These are phyloP conservation scores for Caenorhabditis zanzibari DNA, from an alignment of 2,888 invertebrate species.

Conservation along the genomic window DNA sequence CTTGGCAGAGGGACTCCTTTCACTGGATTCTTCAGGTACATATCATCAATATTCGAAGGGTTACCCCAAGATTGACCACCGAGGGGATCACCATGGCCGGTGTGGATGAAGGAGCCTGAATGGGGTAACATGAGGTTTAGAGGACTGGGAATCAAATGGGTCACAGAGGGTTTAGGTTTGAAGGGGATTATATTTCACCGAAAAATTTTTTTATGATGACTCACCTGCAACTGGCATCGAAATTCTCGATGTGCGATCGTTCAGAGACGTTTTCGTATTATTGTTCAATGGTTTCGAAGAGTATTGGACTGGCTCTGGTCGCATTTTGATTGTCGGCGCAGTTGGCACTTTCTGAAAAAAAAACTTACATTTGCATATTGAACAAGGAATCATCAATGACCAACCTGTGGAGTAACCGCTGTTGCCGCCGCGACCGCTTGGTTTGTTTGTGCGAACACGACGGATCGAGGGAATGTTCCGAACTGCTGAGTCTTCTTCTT, in stretches of 20 bases:
- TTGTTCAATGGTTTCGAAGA: constrained; percentile 36
- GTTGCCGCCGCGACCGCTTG: constrained; percentile 38
- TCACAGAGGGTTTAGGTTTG: neutral
- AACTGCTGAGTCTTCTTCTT: constrained; percentile 93
- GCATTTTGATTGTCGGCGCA: constrained; percentile 42
- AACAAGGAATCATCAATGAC: neutral
- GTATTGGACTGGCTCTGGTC: constrained; percentile 17
- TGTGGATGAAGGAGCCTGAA: constrained; percentile 89
- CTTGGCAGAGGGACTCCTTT: constrained; percentile 67
- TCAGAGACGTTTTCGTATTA: constrained; percentile 37
- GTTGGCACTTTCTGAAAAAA: constrained; percentile 56
- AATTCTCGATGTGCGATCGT: constrained; percentile 45
- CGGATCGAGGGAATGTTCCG: constrained; percentile 90
- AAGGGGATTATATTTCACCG: neutral
- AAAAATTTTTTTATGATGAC: no score
- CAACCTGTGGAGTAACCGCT: constrained; percentile 60
- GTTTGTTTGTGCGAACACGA: constrained; percentile 67
- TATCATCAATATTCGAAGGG: constrained; percentile 88
- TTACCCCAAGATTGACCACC: constrained; percentile 89
- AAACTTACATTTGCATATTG: constrained; percentile 6
- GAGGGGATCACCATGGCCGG: constrained; percentile 85
- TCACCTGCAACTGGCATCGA: constrained; percentile 59
- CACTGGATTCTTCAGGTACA: constrained; percentile 81
- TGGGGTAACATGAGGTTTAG: constrained; percentile 17
- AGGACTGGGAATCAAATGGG: neutral